phyloP scores from a whole-genome alignment of 2,113 vertebrate genomes.

The Accipiter virgatus region DNA sequence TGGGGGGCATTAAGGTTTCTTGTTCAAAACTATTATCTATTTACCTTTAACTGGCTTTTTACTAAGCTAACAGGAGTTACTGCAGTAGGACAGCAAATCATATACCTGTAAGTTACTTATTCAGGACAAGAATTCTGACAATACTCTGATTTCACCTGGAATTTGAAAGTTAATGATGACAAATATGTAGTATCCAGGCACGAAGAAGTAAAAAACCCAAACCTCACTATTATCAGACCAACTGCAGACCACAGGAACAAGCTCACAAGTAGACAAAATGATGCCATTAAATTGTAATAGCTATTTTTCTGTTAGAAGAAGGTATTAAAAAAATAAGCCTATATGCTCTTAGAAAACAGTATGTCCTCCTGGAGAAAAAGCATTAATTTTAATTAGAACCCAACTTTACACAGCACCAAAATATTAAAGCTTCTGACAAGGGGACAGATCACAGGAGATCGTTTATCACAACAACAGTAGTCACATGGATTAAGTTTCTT shows the following conservation, averaged over 20 bases:
- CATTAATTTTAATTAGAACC: neutral
- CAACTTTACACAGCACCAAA: neutral
- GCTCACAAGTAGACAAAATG: neutral
- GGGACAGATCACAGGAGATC: neutral
- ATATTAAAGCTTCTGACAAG: neutral
- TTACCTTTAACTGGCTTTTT: neutral
- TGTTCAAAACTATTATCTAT: neutral
- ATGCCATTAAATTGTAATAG: neutral
- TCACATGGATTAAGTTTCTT: neutral
- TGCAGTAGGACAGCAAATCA: neutral
- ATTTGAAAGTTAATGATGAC: neutral
- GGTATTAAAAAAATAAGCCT: neutral
- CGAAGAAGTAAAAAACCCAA: neutral
- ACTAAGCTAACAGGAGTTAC: neutral
- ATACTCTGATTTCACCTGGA: neutral
- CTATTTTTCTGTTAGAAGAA: neutral
- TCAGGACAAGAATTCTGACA: neutral
- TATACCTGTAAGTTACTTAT: fast-evolving
- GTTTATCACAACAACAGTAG: neutral
- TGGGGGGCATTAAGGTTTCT: neutral
- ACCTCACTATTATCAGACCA: neutral
- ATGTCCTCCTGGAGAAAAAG: neutral
- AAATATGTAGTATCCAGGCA: neutral
- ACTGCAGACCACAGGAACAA: neutral
- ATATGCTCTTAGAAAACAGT: neutral